Evolutionary conservation across 2,113 vertebrate genomes (phyloP).

Genomic region (Toxostoma redivivum): DNA sequence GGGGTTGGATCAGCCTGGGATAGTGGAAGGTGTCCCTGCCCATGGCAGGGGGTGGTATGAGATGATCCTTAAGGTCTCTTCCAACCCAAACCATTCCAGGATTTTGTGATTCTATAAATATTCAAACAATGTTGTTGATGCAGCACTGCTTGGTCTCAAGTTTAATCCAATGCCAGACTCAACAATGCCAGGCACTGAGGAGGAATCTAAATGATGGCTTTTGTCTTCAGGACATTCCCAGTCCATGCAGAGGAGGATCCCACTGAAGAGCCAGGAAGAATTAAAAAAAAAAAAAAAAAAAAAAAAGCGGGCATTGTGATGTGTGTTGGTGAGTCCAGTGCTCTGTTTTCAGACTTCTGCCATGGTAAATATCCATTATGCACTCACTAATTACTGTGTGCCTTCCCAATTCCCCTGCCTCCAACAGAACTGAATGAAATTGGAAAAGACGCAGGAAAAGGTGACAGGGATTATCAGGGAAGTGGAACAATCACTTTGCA

Average conservation of each 20-base stretch:
- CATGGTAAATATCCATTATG: neutral
- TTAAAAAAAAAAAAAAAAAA: neutral
- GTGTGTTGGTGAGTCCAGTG: neutral
- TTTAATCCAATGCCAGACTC: neutral
- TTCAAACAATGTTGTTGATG: neutral
- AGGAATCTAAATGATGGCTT: neutral
- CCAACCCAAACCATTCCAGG: neutral
- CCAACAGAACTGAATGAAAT: neutral
- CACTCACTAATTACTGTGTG: slow-evolving; percentile 8
- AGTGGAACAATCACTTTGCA: neutral
- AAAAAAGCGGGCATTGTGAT: neutral
- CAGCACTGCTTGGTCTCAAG: neutral
- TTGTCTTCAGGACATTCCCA: neutral
- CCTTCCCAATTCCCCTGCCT: neutral
- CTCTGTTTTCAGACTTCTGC: neutral
- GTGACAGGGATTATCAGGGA: neutral
- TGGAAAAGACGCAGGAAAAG: neutral
- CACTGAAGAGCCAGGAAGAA: neutral
- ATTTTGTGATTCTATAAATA: neutral
- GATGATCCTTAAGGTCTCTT: neutral
- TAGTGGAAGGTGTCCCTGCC: neutral
- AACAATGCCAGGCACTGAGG: neutral
- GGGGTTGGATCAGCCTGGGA: neutral
- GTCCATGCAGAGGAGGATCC: neutral
- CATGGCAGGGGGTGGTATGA: neutral